A percentile compares a stretch with the other conserved stretches of the same genome.
phyloP scores from a whole-genome alignment of 2,113 vertebrate genomes.

The Ancistrus triradiatus region DNA sequence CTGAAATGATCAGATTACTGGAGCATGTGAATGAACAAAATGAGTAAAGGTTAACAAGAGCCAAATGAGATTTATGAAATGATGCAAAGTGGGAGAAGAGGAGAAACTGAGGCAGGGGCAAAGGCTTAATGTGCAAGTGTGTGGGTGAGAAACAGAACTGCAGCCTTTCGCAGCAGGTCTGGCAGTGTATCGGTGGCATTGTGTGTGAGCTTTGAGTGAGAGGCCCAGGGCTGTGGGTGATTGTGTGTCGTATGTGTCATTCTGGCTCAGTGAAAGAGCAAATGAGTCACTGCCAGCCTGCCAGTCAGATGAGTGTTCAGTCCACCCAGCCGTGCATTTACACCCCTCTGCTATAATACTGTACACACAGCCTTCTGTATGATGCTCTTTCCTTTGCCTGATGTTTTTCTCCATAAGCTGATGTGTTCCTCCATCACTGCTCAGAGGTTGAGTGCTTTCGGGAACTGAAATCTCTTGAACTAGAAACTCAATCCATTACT shows the following conservation, averaged over 20 bases:
- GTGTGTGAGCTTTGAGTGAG: conserved; percentile 19
- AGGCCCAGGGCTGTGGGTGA: conserved; percentile 4
- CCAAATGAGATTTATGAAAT: conserved; percentile 13
- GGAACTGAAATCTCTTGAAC: too few relatives aligned
- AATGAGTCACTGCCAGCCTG: conserved; percentile 40
- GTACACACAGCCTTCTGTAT: conserved; percentile 2
- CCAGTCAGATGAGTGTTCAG: conserved; percentile 33
- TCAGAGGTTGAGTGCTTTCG: too few relatives aligned
- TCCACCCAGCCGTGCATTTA: conserved; percentile 24
- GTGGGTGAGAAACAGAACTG: conserved; percentile 38
- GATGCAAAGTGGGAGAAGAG: neutral
- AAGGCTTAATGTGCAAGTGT: neutral
- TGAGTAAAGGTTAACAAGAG: neutral
- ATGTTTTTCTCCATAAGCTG: too few relatives aligned
- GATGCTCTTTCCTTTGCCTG: neutral
- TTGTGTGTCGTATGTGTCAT: conserved; percentile 47
- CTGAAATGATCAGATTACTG: too few relatives aligned
- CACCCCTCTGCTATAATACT: conserved; percentile 10
- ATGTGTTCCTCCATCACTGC: too few relatives aligned
- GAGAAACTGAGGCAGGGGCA: neutral
- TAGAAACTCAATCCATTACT: too few relatives aligned
- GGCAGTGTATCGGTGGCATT: neutral
- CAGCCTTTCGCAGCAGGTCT: conserved; percentile 2
- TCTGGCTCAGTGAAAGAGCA: conserved; percentile 31
- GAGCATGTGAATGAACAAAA: too few relatives aligned